Conservation (phyloP, 2,113 vertebrate species). For the Pteropus alecto region DNA sequence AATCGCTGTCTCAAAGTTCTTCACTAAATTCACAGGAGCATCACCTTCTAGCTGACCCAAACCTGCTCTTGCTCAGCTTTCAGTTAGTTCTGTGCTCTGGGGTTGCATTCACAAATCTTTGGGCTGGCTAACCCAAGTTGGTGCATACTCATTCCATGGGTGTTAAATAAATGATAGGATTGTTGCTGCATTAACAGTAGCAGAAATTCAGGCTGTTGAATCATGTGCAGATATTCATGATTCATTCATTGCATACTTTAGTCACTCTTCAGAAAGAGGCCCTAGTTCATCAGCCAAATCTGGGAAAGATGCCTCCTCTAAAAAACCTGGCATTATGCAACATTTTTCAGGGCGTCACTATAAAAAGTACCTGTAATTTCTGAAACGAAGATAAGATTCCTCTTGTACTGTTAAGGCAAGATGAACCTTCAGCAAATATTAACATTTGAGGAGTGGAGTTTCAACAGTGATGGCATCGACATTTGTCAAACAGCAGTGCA, state of each 20-base stretch:
- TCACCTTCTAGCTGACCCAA: neutral
- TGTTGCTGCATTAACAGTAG: neutral
- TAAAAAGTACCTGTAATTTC: slow-evolving; percentile 15
- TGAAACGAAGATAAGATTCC: slow-evolving; percentile 45
- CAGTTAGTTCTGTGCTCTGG: neutral
- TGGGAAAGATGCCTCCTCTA: neutral
- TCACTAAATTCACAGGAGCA: neutral
- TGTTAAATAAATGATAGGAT: neutral
- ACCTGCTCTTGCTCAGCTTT: neutral
- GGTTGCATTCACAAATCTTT: neutral
- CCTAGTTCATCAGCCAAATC: neutral
- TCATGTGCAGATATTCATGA: neutral
- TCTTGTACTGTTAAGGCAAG: slow-evolving; percentile 25
- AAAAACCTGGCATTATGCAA: neutral
- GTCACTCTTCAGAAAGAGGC: slow-evolving; percentile 37
- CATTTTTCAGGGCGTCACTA: neutral
- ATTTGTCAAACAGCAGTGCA: slow-evolving; percentile 29
- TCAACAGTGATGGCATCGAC: neutral
- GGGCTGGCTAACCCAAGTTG: neutral
- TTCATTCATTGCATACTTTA: neutral
- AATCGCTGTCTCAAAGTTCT: neutral
- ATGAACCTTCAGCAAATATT: slow-evolving; percentile 78
- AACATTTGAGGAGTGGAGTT: slow-evolving; percentile 70
- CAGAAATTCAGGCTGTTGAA: neutral
- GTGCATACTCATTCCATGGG: neutral